Evolutionary conservation across 2,113 vertebrate species (phyloP), one percentile per base, ranked within the genome.

Genomic region (Oreotrochilus melanogaster): DNA sequence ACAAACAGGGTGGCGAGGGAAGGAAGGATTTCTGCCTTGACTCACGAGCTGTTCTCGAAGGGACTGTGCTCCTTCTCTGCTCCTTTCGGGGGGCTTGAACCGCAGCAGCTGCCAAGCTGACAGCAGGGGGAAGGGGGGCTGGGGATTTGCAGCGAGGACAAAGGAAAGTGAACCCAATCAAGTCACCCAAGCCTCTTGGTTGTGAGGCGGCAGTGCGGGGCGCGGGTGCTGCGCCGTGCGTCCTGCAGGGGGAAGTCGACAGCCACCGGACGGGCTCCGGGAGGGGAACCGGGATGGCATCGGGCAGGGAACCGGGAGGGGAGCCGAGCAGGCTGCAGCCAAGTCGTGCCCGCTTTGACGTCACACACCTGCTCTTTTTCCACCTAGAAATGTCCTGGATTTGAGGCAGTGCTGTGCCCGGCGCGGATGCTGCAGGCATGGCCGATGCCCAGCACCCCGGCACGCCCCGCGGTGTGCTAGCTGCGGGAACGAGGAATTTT

Each of bases 161-260:
- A 5, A 25, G 47, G 39, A 39, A 9, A 12, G 8, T 10, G 45
- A 58, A 4, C 50, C 39, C 31, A 37, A 33, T n/a, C 56, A 15
- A 3, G 39, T 7, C 18, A 48, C 48, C 48, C 48, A 48, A 48
- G 48, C 11, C 48, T 5, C 48, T 48, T 23, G 48, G 48, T 12
- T 12, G 50, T 22, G 50, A 51, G 50, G 50, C 22, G 66, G 45
- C 18, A 10, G 28, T 5, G 24, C 21, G 17, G 18, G 39, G 18
- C n/a, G 31, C 47, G 19, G 39, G 18, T 30, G 35, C 47, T 7
- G 53, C 47, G 35, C 57, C 2, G 35, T 19, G 21, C 18, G 27
- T 48, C 92, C 96, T 43, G 86, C 92, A 97, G 97, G 90, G 94
- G 97, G 50, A 24, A 51, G 50, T 25, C 50, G 24, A 12, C 50